Conservation (phyloP, 92 coral and sea anemone genomes). For the Micromussa lordhowensis region DNA sequence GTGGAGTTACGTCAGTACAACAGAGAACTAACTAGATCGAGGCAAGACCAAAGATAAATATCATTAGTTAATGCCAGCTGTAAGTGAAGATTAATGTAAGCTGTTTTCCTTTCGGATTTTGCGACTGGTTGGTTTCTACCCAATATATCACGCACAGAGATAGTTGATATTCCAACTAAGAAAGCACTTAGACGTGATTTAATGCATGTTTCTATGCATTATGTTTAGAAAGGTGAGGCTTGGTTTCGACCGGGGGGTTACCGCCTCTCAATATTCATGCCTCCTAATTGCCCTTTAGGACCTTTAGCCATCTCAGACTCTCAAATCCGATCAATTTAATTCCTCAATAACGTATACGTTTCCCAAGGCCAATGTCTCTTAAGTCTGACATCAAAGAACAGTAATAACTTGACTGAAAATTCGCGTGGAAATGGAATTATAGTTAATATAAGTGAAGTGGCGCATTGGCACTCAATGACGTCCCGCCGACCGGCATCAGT, state of each 20-base stretch:
- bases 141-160: background rate
- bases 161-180: conserved; percentile 6
- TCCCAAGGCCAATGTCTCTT: conserved; percentile 9
- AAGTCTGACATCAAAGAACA: conserved; percentile 8
- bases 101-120: conserved; percentile 29
- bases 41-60: background rate
- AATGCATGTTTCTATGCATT: background rate
- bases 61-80: background rate
- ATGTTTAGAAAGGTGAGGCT: background rate
- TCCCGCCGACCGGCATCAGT: background rate
- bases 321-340: conserved; percentile 29
- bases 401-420: background rate
- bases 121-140: too few relatives aligned
- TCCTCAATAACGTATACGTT: conserved; percentile 23
- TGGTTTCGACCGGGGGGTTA: background rate
- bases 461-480: background rate
- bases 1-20: background rate
- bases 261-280: background rate
- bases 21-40: background rate
- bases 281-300: background rate
- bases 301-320: background rate
- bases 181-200: background rate
- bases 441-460: background rate
- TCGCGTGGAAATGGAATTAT: conserved; percentile 17
- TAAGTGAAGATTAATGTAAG: background rate